phyloP scores from a whole-genome alignment of 2,888 invertebrate species.

The Herminia tarsipennalis region DNA sequence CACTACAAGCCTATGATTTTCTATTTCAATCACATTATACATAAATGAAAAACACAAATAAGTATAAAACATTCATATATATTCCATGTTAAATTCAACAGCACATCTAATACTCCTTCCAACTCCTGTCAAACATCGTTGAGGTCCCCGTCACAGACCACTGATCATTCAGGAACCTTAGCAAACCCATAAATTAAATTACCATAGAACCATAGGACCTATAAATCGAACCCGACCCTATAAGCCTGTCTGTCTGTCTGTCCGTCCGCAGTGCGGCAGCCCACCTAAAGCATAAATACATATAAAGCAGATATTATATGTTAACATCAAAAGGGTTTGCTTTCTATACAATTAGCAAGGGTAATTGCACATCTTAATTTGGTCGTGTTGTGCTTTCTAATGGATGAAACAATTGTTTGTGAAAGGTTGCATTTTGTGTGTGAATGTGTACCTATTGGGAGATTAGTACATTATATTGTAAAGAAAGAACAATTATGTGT shows the following conservation, averaged over 20 bases:
- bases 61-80: too few species aligned
- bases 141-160: background rate
- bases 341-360: conserved; percentile 43
- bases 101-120: too few species aligned
- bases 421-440: background rate
- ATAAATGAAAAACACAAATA: too few species aligned
- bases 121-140: too few species aligned
- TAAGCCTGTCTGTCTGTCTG: conserved; percentile 9
- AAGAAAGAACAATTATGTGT: conserved; percentile 3
- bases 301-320: conserved; percentile 45
- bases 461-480: background rate
- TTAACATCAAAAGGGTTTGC: conserved; percentile 28
- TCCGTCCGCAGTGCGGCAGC: background rate
- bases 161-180: conserved; percentile 1
- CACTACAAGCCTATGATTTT: too few species aligned
- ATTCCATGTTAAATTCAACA: too few species aligned
- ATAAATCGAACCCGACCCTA: conserved; percentile 8
- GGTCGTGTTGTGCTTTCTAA: conserved; percentile 13
- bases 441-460: conserved; percentile 1
- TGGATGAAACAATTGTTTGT: background rate
- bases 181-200: conserved; percentile 11
- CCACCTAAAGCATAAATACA: conserved; percentile 34
- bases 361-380: conserved; percentile 40
- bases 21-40: too few species aligned
- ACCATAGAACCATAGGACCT: conserved; percentile 11